phyloP scores from a whole-genome alignment of 2,113 vertebrate genomes.

The Rattus rattus region DNA sequence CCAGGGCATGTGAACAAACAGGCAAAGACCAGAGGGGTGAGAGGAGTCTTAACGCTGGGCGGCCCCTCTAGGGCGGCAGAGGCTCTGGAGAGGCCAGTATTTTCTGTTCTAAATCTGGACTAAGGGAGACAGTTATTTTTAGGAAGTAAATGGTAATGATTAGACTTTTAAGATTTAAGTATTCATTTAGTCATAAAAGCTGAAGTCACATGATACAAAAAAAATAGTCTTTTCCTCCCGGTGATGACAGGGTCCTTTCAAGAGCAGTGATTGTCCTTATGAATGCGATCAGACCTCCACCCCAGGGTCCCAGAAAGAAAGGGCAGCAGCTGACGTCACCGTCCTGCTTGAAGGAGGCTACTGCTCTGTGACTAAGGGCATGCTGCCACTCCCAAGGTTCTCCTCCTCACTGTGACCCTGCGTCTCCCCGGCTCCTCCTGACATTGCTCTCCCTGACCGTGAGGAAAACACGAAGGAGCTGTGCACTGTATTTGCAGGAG shows the following conservation, averaged over 20 bases:
- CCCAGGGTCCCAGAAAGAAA: constrained; percentile 77
- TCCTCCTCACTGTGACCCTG: neutral
- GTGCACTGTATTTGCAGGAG: neutral
- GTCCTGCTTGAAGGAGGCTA: constrained; percentile 31
- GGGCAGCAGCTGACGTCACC: constrained; percentile 48
- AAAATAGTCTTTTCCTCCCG: constrained; percentile 84
- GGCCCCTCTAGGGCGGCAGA: neutral
- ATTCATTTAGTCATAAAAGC: constrained; percentile 86
- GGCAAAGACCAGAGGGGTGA: neutral
- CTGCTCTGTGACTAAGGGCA: constrained; percentile 41
- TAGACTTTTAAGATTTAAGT: constrained; percentile 82
- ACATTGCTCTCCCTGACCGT: neutral
- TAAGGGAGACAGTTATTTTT: constrained; percentile 83
- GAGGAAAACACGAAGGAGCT: neutral
- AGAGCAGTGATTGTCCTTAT: constrained; percentile 82
- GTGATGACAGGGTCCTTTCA: constrained; percentile 85
- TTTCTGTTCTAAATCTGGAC: constrained; percentile 81
- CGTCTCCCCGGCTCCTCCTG: neutral
- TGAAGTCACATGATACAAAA: constrained; percentile 80
- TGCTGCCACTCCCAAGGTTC: neutral
- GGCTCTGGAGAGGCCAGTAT: constrained; percentile 37
- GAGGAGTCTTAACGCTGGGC: neutral
- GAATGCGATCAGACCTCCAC: constrained; percentile 79
- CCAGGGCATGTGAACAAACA: neutral
- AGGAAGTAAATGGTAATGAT: constrained; percentile 86